These are phyloP conservation scores for Neotragus moschatus DNA, from an alignment of 2,113 vertebrate species.

Conservation along the genomic window DNA sequence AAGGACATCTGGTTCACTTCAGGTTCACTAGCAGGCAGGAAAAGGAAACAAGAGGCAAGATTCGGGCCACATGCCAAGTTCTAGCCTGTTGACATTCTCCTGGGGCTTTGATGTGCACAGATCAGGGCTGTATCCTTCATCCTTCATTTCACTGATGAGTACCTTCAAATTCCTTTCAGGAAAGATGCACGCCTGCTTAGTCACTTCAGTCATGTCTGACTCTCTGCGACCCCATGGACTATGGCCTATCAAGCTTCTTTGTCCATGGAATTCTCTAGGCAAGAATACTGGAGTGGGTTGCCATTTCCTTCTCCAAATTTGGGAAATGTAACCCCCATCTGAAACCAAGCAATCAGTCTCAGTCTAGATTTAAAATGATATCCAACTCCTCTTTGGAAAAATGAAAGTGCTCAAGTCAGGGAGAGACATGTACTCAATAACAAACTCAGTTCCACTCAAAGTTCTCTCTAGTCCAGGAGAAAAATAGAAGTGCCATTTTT, in stretches of 20 bases:
- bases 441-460: neutral
- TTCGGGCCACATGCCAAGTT: neutral
- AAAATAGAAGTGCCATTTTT: neutral
- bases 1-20: neutral
- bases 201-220: neutral
- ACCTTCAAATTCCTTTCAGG: neutral
- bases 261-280: neutral
- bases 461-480: neutral
- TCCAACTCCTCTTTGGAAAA: neutral
- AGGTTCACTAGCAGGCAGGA: neutral
- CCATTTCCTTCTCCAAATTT: neutral
- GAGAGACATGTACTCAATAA: neutral
- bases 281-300: neutral
- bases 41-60: neutral
- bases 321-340: neutral
- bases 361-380: neutral
- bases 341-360: neutral
- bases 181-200: fast-evolving
- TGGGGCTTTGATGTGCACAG: neutral
- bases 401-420: neutral
- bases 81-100: neutral
- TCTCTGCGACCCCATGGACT: neutral
- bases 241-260: neutral
- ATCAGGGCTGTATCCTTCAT: neutral
- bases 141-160: neutral